Percentiles rank a stretch among this genome's conserved stretches.
Conservation (phyloP, 2,888 invertebrate species). For the Lochmaea capreae region DNA sequence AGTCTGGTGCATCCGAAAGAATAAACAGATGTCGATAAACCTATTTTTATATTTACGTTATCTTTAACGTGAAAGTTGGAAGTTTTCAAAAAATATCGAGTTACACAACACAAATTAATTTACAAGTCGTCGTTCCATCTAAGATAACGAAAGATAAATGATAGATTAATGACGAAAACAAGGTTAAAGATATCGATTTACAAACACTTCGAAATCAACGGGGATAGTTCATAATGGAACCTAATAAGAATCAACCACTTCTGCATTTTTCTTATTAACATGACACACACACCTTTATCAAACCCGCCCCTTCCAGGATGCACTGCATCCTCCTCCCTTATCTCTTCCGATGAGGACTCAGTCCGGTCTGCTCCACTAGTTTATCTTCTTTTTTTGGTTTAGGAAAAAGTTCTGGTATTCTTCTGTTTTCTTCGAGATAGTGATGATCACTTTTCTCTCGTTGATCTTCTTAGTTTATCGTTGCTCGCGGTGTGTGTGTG, state of each 20-base stretch:
- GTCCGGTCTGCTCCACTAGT: too few relatives aligned
- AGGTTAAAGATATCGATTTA: not conserved
- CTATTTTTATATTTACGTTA: constrained; percentile 7
- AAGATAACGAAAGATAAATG: constrained; percentile 1
- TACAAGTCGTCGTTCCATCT: not conserved
- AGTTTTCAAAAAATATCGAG: constrained; percentile 1
- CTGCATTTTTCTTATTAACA: not conserved
- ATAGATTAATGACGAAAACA: not conserved
- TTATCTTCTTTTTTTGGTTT: too few relatives aligned
- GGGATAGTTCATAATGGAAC: not conserved
- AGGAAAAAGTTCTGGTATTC: too few relatives aligned
- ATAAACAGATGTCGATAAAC: constrained; percentile 16
- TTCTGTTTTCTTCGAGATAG: too few relatives aligned
- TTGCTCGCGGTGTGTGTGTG: too few relatives aligned
- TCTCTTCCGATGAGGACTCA: too few relatives aligned
- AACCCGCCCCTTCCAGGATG: too few relatives aligned
- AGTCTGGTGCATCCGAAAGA: constrained; percentile 1
- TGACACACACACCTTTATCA: too few relatives aligned
- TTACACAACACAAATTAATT: constrained; percentile 11
- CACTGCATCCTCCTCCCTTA: too few relatives aligned
- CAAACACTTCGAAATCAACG: not conserved
- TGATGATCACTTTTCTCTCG: too few relatives aligned
- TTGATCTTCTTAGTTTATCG: too few relatives aligned
- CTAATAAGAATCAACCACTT: not conserved
- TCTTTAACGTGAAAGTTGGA: not conserved